Evolutionary conservation across 2,797 vertebrate genomes (phyloP), one percentile per base, ranked within the genome.

Genomic region (Pristis pectinata): DNA sequence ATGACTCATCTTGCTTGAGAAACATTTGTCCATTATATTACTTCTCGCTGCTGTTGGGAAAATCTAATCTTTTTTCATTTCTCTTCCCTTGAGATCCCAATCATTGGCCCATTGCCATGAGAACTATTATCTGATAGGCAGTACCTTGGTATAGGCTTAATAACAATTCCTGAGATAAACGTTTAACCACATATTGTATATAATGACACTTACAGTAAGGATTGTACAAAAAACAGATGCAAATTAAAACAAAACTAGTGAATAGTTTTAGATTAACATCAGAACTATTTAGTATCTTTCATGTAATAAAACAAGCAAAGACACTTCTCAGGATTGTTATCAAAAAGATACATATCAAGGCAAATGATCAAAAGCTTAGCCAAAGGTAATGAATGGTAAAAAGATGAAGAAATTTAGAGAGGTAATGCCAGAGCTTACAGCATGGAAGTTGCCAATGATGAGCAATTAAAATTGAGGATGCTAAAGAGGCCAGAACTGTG

Each of bases 51-150:
- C 67, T 72, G 67, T 11, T 30, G 30, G 9, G 49, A 72, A 93
- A 70, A 93, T 30, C 67, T 24, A 93, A 70, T 27, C 67, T 11
- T 70, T 64, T n/a, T 34, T 72, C 37, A 44, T 70, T 70, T 70
- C 37, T 11, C 10, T 93, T 44, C 91, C 64, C 91, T 44, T 30
- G 67, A 74, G 92, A 72, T 9, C 3, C 44, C 49, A 24, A 72
- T 93, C 41, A 93, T 8, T 93, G 92, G 41, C 37, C 22, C 37
- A 74, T 93, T 93, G 67, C 91, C 92, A 93, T 24, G 93, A 70
- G 93, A 49, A 34, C 44, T 53, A 30, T 92, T 92, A 67, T 41
- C 61, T 41, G 61, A 22, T 67, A 64, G n/a, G 6, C 7, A 37
- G n/a, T 67, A 92, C 61, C 64, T 67, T 34, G 64, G 41, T 70